Evolutionary conservation across 1,140 invertebrate genomes (phyloP).

Genomic region (Theocolax elegans): DNA sequence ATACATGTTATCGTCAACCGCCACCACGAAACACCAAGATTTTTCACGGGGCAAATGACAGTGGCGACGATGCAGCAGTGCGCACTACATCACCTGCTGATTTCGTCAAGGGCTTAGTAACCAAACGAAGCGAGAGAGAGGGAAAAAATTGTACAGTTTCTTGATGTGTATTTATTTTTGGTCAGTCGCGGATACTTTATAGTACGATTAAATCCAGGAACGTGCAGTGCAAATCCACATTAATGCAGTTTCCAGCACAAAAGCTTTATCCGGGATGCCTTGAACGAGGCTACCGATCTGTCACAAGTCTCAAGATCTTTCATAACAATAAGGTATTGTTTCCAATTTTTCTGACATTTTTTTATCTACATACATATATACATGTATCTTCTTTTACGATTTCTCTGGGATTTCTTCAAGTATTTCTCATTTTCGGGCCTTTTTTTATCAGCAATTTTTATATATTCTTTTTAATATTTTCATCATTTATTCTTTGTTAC

Average conservation of each 20-base stretch:
- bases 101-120: constrained; percentile 9
- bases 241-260: constrained; percentile 34
- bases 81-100: constrained; percentile 21
- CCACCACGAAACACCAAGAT: not conserved
- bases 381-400: no score
- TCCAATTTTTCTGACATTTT: not conserved
- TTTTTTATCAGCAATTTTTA: no score
- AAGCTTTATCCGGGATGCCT: constrained; percentile 40
- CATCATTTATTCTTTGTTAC: no score
- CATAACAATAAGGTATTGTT: constrained; percentile 32
- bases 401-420: no score
- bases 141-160: no score
- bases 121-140: not conserved
- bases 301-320: constrained; percentile 27
- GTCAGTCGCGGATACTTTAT: no score
- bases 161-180: no score
- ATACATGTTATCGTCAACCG: constrained; percentile 4
- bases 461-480: no score
- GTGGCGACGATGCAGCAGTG: constrained; percentile 14
- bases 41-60: constrained; percentile 15
- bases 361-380: not conserved
- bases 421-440: no score
- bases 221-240: no score
- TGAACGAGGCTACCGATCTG: constrained; percentile 38
- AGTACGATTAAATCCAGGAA: no score